Conservation (phyloP, 2,113 vertebrate species). For the Sardina pilchardus region DNA sequence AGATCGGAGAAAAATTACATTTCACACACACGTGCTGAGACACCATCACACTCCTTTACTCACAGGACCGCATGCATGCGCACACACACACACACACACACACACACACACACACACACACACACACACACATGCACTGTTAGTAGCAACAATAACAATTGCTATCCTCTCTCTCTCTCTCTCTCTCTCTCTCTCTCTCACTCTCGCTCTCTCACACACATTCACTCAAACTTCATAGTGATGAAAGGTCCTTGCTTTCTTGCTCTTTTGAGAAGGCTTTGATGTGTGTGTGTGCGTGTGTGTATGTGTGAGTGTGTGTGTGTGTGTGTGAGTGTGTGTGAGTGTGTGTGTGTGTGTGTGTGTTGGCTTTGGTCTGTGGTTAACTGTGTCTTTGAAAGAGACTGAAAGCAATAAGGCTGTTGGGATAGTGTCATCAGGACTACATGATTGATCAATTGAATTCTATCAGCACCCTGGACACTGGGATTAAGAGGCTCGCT, state of each 20-base stretch:
- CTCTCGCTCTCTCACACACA: constrained; percentile 4
- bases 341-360: constrained; percentile 33
- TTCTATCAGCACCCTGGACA: constrained; percentile 98
- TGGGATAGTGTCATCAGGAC: constrained; percentile 99
- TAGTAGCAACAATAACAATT: no score
- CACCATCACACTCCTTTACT: constrained; percentile 18
- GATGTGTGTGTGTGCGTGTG: constrained; percentile 34
- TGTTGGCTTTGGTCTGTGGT: constrained; percentile 46
- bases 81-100: constrained; percentile 27
- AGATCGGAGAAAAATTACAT: constrained; percentile 45
- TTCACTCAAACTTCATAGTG: neutral
- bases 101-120: neutral
- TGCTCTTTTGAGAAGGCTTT: neutral
- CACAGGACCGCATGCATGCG: neutral
- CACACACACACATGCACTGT: neutral
- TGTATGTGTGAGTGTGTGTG: constrained; percentile 25
- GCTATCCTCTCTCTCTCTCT: no score
- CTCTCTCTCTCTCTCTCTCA: no score
- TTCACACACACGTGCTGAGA: constrained; percentile 31
- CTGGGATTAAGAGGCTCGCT: constrained; percentile 98
- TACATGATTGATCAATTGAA: constrained; percentile 99
- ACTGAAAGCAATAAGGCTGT: constrained; percentile 97
- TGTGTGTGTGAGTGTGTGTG: constrained; percentile 31
- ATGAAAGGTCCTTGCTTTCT: no score
- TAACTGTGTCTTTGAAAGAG: constrained; percentile 81